Conservation (phyloP, 2,888 invertebrate genomes). For the Andrena camellia region DNA sequence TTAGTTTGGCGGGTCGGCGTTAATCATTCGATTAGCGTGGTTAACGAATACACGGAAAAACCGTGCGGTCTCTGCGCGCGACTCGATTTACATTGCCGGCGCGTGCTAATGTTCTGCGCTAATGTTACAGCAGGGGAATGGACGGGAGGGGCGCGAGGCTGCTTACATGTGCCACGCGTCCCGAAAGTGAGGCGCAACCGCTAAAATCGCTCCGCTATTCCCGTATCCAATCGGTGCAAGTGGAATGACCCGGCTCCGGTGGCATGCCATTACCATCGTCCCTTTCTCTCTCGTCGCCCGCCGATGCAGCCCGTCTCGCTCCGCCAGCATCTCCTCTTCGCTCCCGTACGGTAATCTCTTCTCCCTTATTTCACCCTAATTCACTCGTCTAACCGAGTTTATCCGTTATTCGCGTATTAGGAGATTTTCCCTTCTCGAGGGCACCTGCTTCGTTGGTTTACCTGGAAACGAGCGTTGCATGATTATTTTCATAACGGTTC, state of each 20-base stretch:
- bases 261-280: constrained; percentile 47
- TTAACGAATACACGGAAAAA: constrained; percentile 27
- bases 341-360: constrained; percentile 5
- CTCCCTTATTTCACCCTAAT: constrained; percentile 2
- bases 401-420: not conserved
- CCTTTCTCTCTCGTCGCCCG: constrained; percentile 3
- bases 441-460: no score
- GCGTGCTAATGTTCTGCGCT: constrained; percentile 37
- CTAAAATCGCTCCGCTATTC: constrained; percentile 41
- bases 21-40: constrained; percentile 26
- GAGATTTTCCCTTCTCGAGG: no score
- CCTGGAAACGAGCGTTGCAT: no score
- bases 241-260: constrained; percentile 58
- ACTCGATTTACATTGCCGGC: constrained; percentile 23
- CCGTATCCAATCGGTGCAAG: constrained; percentile 57
- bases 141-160: constrained; percentile 20
- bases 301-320: constrained; percentile 2
- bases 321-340: not conserved
- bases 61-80: not conserved
- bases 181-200: constrained; percentile 32
- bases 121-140: constrained; percentile 46
- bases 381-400: not conserved
- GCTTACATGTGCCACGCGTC: constrained; percentile 21
- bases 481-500: no score
- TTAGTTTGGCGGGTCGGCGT: not conserved